Percentiles rank a stretch among this genome's conserved stretches.
Conservation (phyloP, 2,113 vertebrate genomes). For the Malurus cyaneus region DNA sequence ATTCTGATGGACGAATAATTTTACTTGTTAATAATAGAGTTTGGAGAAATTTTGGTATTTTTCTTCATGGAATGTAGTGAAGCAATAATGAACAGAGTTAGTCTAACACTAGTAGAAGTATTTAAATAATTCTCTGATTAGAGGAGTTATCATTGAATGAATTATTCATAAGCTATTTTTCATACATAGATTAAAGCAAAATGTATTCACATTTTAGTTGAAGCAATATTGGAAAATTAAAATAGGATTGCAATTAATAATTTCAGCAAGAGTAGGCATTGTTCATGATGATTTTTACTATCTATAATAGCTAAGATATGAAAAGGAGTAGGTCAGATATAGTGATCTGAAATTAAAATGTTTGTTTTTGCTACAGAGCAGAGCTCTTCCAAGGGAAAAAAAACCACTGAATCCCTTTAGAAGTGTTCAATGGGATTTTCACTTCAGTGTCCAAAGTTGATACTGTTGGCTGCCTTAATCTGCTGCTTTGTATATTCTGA, state of each 20-base stretch:
- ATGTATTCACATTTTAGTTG: slow-evolving; percentile 12
- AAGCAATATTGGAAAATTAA: slow-evolving; percentile 32
- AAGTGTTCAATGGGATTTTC: not conserved
- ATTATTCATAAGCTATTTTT: slow-evolving; percentile 39
- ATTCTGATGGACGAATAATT: not conserved
- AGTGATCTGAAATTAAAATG: not conserved
- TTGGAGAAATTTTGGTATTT: not conserved
- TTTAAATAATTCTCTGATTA: slow-evolving; percentile 13
- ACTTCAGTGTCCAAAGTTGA: not conserved
- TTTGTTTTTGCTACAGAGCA: not conserved
- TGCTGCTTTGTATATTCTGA: not conserved
- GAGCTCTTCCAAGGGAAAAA: not conserved
- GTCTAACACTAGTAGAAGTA: not conserved
- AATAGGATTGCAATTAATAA: slow-evolving; percentile 19
- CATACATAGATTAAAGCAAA: slow-evolving; percentile 1
- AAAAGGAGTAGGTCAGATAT: not conserved
- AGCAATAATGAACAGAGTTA: not conserved
- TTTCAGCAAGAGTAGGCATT: not conserved
- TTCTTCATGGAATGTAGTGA: not conserved
- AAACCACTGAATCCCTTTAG: not conserved
- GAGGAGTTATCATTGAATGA: not conserved
- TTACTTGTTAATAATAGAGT: not conserved
- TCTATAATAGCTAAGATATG: not conserved
- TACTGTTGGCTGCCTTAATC: not conserved
- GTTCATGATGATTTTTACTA: not conserved